phyloP scores from a whole-genome alignment of 1,140 invertebrate species.

The Polyergus mexicanus region DNA sequence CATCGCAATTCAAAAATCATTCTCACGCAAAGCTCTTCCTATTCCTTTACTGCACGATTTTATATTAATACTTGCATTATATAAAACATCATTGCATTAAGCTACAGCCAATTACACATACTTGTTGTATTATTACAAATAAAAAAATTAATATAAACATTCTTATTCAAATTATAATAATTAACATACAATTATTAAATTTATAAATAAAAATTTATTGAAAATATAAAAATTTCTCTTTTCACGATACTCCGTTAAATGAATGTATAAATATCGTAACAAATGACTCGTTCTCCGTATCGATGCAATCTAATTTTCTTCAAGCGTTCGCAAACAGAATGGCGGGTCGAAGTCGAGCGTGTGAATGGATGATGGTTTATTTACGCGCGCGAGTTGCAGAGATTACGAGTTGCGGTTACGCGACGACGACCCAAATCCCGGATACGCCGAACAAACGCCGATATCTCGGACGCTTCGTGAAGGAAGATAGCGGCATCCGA shows the following conservation, averaged over 20 bases:
- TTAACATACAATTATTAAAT: too few species aligned
- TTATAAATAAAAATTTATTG: too few species aligned
- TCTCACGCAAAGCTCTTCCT: too few species aligned
- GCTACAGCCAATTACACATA: too few species aligned
- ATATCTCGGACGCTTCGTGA: slow-evolving; percentile 44
- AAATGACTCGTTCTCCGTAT: not conserved
- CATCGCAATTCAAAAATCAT: not conserved
- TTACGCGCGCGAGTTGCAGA: slow-evolving; percentile 23
- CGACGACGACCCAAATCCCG: slow-evolving; percentile 67
- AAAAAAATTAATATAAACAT: too few species aligned
- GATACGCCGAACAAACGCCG: slow-evolving; percentile 24
- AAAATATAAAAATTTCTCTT: too few species aligned
- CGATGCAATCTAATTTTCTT: not conserved
- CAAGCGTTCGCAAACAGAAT: not conserved
- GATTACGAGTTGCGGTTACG: slow-evolving; percentile 28
- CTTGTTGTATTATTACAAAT: too few species aligned
- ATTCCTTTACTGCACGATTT: not conserved
- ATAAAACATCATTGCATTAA: too few species aligned
- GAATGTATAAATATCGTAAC: too few species aligned
- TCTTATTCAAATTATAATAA: too few species aligned
- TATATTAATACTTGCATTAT: too few species aligned
- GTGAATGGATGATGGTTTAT: slow-evolving; percentile 45
- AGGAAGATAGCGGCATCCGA: slow-evolving; percentile 53
- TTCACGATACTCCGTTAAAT: too few species aligned
- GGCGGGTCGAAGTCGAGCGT: not conserved